A percentile compares a stretch with the other conserved stretches of the same genome.
Conservation (phyloP, 2,113 vertebrate species). For the Aix galericulata region DNA sequence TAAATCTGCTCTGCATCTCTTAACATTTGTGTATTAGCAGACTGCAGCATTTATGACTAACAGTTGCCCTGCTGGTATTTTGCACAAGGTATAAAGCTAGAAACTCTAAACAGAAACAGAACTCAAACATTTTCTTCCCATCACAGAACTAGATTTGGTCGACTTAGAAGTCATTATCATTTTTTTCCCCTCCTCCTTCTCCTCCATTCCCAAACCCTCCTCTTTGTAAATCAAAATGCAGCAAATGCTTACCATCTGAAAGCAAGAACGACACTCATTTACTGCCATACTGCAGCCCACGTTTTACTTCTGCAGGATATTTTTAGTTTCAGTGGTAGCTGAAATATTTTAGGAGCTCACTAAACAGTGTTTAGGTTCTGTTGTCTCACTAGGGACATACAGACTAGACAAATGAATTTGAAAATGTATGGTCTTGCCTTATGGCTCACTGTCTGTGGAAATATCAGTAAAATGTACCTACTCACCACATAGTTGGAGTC, state of each 20-base stretch:
- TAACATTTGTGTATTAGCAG: background rate
- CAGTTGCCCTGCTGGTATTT: background rate
- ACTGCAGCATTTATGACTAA: background rate
- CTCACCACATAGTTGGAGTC: constrained; percentile 98
- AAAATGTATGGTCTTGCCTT: background rate
- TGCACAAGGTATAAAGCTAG: background rate
- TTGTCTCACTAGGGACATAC: background rate
- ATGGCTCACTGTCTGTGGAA: background rate
- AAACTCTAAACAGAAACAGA: background rate
- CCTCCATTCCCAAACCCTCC: no score
- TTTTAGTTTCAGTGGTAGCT: background rate
- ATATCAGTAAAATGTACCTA: background rate
- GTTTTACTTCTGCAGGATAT: background rate
- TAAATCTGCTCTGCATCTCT: background rate
- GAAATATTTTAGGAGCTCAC: background rate
- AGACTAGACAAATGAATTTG: background rate
- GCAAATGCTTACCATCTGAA: background rate
- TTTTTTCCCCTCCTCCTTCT: background rate
- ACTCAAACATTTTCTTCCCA: background rate
- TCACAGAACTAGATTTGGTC: background rate
- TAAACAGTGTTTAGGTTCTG: background rate
- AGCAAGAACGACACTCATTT: background rate
- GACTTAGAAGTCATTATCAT: background rate
- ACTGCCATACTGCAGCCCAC: background rate
- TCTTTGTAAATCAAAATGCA: background rate